Conservation (phyloP, 2,797 vertebrate species). For the Adrianichthys oophorus region DNA sequence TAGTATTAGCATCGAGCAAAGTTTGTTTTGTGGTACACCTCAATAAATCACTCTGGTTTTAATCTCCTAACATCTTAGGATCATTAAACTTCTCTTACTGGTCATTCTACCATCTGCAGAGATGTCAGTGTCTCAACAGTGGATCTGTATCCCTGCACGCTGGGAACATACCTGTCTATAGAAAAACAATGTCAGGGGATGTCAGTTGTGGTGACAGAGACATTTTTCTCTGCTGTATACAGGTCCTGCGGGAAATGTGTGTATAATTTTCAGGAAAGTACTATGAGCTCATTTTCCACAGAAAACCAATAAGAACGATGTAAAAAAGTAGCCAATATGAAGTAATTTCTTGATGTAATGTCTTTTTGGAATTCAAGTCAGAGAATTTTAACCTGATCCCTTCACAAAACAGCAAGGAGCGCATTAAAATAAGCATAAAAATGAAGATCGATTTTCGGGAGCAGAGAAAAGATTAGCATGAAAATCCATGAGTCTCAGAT, state of each 20-base stretch:
- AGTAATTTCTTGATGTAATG: not conserved
- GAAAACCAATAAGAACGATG: not conserved
- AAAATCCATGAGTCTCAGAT: not conserved
- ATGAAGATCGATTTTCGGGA: slow-evolving; percentile 32
- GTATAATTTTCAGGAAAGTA: not conserved
- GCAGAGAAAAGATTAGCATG: slow-evolving; percentile 22
- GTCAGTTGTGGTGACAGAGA: slow-evolving; percentile 20
- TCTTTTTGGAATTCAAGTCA: not conserved
- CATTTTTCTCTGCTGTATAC: slow-evolving; percentile 2
- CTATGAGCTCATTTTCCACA: not conserved
- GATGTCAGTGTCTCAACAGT: slow-evolving; percentile 47
- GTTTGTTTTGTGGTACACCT: slow-evolving; percentile 32
- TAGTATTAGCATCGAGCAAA: slow-evolving; percentile 32
- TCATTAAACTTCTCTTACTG: slow-evolving; percentile 26
- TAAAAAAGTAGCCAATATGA: not conserved
- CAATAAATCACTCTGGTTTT: slow-evolving; percentile 36
- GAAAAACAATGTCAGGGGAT: slow-evolving; percentile 11
- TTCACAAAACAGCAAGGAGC: slow-evolving; percentile 24
- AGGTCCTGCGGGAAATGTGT: slow-evolving; percentile 20
- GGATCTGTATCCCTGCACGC: slow-evolving; percentile 24
- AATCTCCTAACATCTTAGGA: slow-evolving; percentile 27
- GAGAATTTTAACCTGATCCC: not conserved
- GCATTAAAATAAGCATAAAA: slow-evolving; percentile 24
- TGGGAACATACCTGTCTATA: slow-evolving; percentile 7
- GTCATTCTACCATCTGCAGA: slow-evolving; percentile 37